Evolutionary conservation across 2,888 invertebrate species (phyloP), one percentile per base, ranked within the genome.

Genomic region (Tinea semifulvella): DNA sequence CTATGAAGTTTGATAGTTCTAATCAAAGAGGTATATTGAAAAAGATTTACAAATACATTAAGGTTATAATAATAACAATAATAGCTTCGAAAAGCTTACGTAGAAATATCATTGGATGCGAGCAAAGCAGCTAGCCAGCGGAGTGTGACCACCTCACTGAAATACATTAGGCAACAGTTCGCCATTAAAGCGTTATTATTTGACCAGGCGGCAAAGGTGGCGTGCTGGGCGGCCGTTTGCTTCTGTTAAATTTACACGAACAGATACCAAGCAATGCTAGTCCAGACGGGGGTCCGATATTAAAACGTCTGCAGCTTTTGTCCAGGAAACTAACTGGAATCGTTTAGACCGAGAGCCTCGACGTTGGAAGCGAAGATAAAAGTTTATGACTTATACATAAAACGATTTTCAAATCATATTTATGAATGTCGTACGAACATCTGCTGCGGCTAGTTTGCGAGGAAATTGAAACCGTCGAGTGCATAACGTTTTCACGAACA

Each of bases 381-480:
- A 80, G 67, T 80, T 80, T 77, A 80, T 71, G 74, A 68, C 68
- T 72, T 73, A 75, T 74, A 79, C 75, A 76, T 77, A 76, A 77
- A 79, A 74, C 76, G 72, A 77, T 79, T 77, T 73, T 77, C 72
- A 76, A 79, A 77, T 80, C 73, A 79, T 79, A 79, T 77, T 80
- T 80, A 77, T 66, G 71, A 68, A 65, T 65, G 66, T 67, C 68
- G 60, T 65, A 66, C 60, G 64, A 72, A 72, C 76, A 79, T 74
- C 69, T 76, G 73, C 68, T 65, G 66, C 63, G 65, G 76, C 65
- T 61, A 65, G 73, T 72, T 74, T 65, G 65, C 73, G 67, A 63
- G 68, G 69, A 75, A 74, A 77, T 80, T 77, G 80, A 79, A 77
- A 79, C 72, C 68, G 66, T 68, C 60, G 63, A 67, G 72, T 72